Percentiles rank a stretch among this genome's conserved stretches.
Conservation (phyloP, 2,888 invertebrate genomes). For the Tipula vernalis region DNA sequence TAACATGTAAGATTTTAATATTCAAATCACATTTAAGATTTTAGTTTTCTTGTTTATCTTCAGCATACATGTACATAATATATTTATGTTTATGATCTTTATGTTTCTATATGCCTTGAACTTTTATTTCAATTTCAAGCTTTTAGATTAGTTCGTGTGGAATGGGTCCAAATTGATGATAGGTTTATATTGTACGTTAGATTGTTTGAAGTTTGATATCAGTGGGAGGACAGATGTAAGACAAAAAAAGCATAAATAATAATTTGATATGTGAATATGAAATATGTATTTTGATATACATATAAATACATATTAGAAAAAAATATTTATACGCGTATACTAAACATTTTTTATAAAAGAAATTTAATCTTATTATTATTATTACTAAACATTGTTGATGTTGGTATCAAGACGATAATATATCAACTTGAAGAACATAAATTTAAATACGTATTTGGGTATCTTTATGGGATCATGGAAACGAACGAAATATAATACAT, state of each 20-base stretch:
- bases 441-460: neutral
- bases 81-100: neutral
- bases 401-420: neutral
- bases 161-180: neutral
- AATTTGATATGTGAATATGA: conserved; percentile 4
- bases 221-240: neutral
- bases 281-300: neutral
- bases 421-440: neutral
- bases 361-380: neutral
- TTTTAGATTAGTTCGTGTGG: neutral
- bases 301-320: neutral
- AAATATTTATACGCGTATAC: neutral
- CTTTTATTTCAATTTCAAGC: neutral
- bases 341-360: neutral
- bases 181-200: neutral
- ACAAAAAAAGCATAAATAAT: neutral
- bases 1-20: neutral
- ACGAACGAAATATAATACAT: neutral
- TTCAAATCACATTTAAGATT: neutral
- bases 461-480: neutral
- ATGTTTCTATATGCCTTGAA: neutral
- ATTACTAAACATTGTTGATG: neutral
- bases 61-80: neutral
- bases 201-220: neutral
- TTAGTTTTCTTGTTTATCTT: neutral